These are phyloP conservation scores for Epistrophe eligans DNA, from an alignment of 2,888 invertebrate genomes.

Conservation along the genomic window DNA sequence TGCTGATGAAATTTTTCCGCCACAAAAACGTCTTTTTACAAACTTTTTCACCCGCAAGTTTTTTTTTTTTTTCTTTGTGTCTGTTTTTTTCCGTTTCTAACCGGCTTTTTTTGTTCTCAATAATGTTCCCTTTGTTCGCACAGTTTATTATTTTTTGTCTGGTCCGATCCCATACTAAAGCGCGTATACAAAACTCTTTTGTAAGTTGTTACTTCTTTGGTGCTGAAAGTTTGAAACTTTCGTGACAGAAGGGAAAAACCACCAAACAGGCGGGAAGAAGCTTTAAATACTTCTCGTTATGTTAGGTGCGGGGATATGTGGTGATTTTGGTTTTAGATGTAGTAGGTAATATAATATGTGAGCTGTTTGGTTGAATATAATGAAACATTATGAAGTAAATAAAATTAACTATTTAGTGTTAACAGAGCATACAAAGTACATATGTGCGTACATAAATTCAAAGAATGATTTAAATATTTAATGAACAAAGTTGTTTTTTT, in stretches of 20 bases:
- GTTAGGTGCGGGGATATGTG: constrained; percentile 20
- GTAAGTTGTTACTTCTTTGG: constrained; percentile 35
- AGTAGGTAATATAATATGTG: background rate
- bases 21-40: constrained; percentile 72
- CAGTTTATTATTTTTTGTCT: constrained; percentile 70
- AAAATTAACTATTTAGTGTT: constrained; percentile 7
- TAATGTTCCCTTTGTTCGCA: constrained; percentile 71
- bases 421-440: too few relatives aligned
- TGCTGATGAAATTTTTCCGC: constrained; percentile 72
- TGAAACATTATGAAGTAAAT: constrained; percentile 64
- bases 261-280: constrained; percentile 25
- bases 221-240: constrained; percentile 53
- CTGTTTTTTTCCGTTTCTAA: constrained; percentile 41
- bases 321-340: background rate
- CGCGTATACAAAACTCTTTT: constrained; percentile 45
- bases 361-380: constrained; percentile 4
- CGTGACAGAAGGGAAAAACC: constrained; percentile 13
- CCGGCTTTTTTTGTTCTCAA: constrained; percentile 49
- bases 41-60: constrained; percentile 71
- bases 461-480: background rate
- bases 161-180: constrained; percentile 30
- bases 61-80: constrained; percentile 26
- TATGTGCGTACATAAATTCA: too few relatives aligned
- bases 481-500: background rate
- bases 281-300: constrained; percentile 39